These are phyloP conservation scores for Acanthopagrus latus DNA, from an alignment of 2,797 vertebrate species.

Conservation along the genomic window DNA sequence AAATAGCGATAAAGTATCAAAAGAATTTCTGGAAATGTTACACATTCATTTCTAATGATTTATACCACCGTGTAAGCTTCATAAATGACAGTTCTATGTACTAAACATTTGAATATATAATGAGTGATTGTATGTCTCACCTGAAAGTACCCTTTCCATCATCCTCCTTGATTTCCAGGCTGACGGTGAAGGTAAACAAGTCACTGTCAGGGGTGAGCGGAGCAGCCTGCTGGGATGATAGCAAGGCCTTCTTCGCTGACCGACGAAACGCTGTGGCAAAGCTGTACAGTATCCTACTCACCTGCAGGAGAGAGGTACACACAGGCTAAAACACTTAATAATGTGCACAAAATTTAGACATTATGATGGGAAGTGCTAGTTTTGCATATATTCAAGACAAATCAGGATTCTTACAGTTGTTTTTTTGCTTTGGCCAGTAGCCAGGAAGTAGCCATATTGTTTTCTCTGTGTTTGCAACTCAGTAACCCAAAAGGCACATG, in stretches of 20 bases:
- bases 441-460: no score
- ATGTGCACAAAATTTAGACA: neutral
- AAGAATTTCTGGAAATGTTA: neutral
- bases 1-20: neutral
- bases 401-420: no score
- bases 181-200: slow-evolving; percentile 97
- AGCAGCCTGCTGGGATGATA: slow-evolving; percentile 87
- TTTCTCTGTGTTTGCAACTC: no score
- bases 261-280: slow-evolving; percentile 98
- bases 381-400: neutral
- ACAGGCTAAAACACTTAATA: neutral
- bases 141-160: slow-evolving; percentile 99
- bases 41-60: neutral
- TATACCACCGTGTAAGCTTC: neutral
- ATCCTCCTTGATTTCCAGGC: slow-evolving; percentile 98
- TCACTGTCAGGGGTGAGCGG: slow-evolving; percentile 96
- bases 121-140: slow-evolving; percentile 74
- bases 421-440: no score
- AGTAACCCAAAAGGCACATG: no score
- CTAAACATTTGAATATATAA: neutral
- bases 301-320: slow-evolving; percentile 80
- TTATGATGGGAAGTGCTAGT: neutral
- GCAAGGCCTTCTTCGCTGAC: slow-evolving; percentile 91
- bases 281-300: slow-evolving; percentile 98
- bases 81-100: neutral